Evolutionary conservation across 2,113 vertebrate species (phyloP), one percentile per base, ranked within the genome.

Genomic region (Callopanchax toddi): DNA sequence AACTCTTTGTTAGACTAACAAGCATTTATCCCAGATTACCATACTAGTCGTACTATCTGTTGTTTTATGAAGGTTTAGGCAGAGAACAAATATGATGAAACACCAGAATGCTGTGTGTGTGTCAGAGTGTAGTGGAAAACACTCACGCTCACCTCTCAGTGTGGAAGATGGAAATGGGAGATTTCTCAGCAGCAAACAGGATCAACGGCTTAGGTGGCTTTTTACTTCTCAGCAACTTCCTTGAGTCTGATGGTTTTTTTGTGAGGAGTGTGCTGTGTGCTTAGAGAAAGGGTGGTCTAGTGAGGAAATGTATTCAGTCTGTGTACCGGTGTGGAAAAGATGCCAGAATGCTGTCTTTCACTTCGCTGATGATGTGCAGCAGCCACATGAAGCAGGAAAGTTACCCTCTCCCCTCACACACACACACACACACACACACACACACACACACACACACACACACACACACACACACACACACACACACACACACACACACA

Each of bases 341-440:
- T 74, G 85, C 66, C 79, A 81, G 67, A 85, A 76, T 76, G 73
- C 68, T 78, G 78, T 80, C 78, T 85, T 69, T 85, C 78, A 85
- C 68, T 78, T 71, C 64, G 65, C 69, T 71, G 76, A 84, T 78
- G 76, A 78, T 78, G 79, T 76, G 78, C 54, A 50, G 66, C 74
- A 60, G 55, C 62, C 72, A 64, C 54, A 75, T 52, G 66, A 76
- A 72, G 45, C 50, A 40, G 58, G 66, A 63, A 61, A 71, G 25
- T 56, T 52, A 63, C 46, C 48, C 36, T 39, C 54, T 52, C 63
- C 46, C 48, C 36, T 39, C 54, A 36, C 21, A 32, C 29, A 32
- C 29, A 32, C 29, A 6, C 29, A 32, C 29, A 32, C 29, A 32
- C 60, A 57, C 54, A 56, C 65, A 60, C 39, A 70, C 67, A 49